Evolutionary conservation across 2,888 invertebrate species (phyloP).

Genomic region (Frankliniella intonsa): DNA sequence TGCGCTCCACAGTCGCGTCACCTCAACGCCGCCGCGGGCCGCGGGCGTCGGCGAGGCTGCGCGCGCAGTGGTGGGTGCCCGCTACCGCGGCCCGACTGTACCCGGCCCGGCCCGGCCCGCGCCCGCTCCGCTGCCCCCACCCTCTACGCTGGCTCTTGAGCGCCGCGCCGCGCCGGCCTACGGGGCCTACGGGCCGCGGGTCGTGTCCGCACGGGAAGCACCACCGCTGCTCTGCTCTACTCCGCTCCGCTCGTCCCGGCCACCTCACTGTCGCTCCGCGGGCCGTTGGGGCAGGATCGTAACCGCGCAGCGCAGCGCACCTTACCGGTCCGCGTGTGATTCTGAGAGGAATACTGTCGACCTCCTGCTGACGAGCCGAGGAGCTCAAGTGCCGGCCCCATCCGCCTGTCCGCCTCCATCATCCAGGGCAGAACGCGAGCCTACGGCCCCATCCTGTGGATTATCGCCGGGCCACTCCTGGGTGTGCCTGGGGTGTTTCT

Average conservation of each 20-base stretch:
- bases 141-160: not conserved
- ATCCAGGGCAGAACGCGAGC: too few species aligned
- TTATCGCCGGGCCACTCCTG: too few species aligned
- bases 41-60: not conserved
- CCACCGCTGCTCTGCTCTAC: not conserved
- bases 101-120: not conserved
- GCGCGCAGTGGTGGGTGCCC: not conserved
- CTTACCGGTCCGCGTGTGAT: too few species aligned
- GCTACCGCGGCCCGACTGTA: not conserved
- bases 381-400: too few species aligned
- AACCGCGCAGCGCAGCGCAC: too few species aligned
- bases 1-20: not conserved
- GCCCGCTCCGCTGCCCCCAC: not conserved
- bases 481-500: too few species aligned
- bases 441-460: too few species aligned
- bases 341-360: too few species aligned
- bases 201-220: too few species aligned
- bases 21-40: not conserved
- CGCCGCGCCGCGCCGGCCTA: not conserved
- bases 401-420: too few species aligned
- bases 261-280: not conserved
- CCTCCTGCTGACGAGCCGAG: not conserved
- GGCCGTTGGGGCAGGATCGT: not conserved
- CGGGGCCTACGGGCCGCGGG: too few species aligned
- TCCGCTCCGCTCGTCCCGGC: not conserved